phyloP scores from a whole-genome alignment of 2,888 invertebrate species.

The Drosophila diplacantha region DNA sequence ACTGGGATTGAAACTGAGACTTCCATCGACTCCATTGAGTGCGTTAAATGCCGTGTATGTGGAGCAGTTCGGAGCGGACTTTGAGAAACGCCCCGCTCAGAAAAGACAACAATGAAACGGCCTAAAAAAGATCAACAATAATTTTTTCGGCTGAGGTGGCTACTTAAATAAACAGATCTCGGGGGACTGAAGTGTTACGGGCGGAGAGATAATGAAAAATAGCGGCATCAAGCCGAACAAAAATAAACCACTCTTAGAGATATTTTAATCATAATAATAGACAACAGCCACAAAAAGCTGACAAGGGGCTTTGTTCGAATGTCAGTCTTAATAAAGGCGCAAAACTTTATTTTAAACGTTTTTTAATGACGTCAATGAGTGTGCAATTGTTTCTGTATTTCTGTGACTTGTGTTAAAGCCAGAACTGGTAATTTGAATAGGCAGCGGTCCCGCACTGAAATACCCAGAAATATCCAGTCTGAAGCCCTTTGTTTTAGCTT shows the following conservation, averaged over 20 bases:
- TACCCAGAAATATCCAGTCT: conserved; percentile 40
- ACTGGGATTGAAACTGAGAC: conserved; percentile 21
- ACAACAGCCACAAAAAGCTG: conserved; percentile 65
- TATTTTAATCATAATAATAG: conserved; percentile 73
- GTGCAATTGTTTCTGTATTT: conserved; percentile 29
- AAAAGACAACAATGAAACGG: conserved; percentile 68
- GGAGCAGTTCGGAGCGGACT: conserved; percentile 61
- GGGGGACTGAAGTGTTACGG: conserved; percentile 26
- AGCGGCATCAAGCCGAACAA: conserved; percentile 61
- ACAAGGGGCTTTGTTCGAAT: conserved; percentile 73
- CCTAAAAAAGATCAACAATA: conserved; percentile 61
- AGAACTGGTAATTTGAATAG: conserved; percentile 64
- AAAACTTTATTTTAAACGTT: conserved; percentile 74
- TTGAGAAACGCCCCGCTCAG: conserved; percentile 56
- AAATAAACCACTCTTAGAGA: conserved; percentile 58
- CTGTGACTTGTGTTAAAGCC: conserved; percentile 35
- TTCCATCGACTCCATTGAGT: conserved; percentile 45
- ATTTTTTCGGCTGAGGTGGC: conserved; percentile 46
- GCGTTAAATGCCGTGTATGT: conserved; percentile 67
- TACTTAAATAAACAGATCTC: conserved; percentile 65
- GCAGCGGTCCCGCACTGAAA: conserved; percentile 54
- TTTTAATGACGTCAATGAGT: conserved; percentile 68
- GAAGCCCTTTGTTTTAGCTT: conserved; percentile 51
- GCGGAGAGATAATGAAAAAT: conserved; percentile 58
- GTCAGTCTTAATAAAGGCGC: conserved; percentile 73